A percentile compares a stretch with the other conserved stretches of the same genome.
phyloP scores from a whole-genome alignment of 2,113 vertebrate species.

The Eublepharis macularius region DNA sequence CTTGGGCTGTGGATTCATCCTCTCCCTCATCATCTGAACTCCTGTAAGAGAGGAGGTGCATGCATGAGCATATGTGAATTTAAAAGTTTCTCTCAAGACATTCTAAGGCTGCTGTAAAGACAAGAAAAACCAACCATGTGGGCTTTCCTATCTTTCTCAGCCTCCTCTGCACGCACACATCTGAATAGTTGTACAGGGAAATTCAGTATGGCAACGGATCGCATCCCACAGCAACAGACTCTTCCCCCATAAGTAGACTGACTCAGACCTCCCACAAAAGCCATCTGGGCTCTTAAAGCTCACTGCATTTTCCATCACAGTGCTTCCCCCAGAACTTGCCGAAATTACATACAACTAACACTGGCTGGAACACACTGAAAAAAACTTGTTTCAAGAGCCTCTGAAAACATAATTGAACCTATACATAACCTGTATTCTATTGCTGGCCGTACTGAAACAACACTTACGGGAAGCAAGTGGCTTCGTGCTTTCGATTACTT shows the following conservation, averaged over 20 bases:
- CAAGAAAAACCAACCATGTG: slow-evolving; percentile 22
- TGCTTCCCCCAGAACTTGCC: slow-evolving; percentile 32
- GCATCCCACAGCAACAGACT: slow-evolving; percentile 16
- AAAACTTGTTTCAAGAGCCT: not conserved
- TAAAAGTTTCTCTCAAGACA: slow-evolving; percentile 29
- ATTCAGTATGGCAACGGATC: slow-evolving; percentile 44
- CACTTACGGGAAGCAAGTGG: too few species aligned
- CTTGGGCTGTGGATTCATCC: slow-evolving; percentile 85
- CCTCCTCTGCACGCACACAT: slow-evolving; percentile 54
- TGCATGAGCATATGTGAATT: slow-evolving; percentile 50
- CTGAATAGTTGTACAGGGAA: slow-evolving; percentile 42
- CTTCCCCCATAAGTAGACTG: slow-evolving; percentile 21
- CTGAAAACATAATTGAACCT: not conserved
- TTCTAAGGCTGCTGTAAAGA: slow-evolving; percentile 34
- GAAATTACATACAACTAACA: not conserved
- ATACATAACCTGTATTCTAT: too few species aligned
- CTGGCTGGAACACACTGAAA: not conserved
- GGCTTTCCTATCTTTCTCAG: slow-evolving; percentile 48
- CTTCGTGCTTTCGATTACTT: too few species aligned
- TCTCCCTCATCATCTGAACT: slow-evolving; percentile 88
- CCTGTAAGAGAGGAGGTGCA: slow-evolving; percentile 71
- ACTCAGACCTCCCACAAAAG: slow-evolving; percentile 64
- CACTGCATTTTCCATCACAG: slow-evolving; percentile 9
- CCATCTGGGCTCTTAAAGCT: slow-evolving; percentile 59
- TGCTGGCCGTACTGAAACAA: too few species aligned